Conservation (phyloP, 2,113 vertebrate species). For the Melanotaenia duboulayi region DNA sequence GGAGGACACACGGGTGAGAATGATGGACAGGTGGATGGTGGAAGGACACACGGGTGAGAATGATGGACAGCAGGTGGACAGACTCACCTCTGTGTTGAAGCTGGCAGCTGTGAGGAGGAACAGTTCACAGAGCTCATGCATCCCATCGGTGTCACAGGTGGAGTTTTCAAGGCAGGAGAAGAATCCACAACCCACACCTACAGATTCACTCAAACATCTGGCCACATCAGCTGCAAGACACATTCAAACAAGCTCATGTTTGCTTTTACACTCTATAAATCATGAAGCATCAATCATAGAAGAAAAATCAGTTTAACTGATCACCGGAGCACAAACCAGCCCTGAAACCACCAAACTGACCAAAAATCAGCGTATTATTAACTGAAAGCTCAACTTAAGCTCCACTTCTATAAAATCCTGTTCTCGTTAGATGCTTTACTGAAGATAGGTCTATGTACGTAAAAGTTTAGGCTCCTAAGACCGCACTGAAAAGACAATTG, state of each 20-base stretch:
- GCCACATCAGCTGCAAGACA: slow-evolving; percentile 87
- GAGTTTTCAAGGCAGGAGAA: slow-evolving; percentile 98
- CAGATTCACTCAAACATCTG: slow-evolving; percentile 88
- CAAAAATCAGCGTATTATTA: too few species aligned
- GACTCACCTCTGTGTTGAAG: slow-evolving; percentile 94
- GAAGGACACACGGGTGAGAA: background rate
- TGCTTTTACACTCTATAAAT: too few species aligned
- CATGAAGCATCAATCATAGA: too few species aligned
- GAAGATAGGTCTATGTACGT: too few species aligned
- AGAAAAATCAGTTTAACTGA: too few species aligned
- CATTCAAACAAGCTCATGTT: background rate
- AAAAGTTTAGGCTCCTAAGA: too few species aligned
- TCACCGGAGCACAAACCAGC: too few species aligned
- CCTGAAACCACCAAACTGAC: too few species aligned
- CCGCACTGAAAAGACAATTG: too few species aligned
- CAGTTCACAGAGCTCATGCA: slow-evolving; percentile 95
- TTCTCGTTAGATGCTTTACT: too few species aligned
- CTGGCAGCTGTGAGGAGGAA: slow-evolving; percentile 93
- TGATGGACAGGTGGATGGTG: background rate
- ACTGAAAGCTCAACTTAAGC: too few species aligned
- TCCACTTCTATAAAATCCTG: too few species aligned
- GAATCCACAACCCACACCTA: slow-evolving; percentile 92
- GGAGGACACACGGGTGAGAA: background rate
- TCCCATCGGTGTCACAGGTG: slow-evolving; percentile 94
- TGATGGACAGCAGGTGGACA: background rate